Conservation (phyloP, 2,888 invertebrate genomes). For the Ormyrus labotus region DNA sequence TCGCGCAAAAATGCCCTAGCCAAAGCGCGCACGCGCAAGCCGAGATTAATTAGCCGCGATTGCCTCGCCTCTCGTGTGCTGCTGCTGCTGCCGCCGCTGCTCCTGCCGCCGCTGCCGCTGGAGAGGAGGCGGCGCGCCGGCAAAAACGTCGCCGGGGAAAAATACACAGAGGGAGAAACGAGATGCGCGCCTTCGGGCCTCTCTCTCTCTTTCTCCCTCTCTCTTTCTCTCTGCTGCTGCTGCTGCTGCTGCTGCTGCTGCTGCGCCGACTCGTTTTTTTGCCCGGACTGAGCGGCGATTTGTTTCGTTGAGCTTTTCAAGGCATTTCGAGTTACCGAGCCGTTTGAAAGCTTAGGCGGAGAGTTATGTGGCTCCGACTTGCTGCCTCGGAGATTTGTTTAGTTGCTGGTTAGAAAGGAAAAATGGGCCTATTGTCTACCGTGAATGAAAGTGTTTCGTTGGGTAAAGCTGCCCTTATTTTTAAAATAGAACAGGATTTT, state of each 20-base stretch:
- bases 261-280: neutral
- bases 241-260: neutral
- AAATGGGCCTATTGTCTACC: no score
- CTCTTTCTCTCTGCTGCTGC: no score
- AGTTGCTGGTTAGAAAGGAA: no score
- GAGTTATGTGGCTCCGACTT: neutral
- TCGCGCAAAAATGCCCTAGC: slow-evolving; percentile 1
- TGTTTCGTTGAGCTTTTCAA: slow-evolving; percentile 9
- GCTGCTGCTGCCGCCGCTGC: no score
- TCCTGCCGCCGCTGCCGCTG: neutral
- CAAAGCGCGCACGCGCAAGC: slow-evolving; percentile 38
- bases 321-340: neutral
- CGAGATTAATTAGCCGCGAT: slow-evolving; percentile 57
- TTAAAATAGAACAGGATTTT: no score
- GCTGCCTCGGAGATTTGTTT: neutral
- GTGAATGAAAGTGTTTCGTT: no score
- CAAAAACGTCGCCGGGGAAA: neutral
- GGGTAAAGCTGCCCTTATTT: no score
- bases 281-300: neutral
- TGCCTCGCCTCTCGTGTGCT: neutral
- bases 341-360: no score
- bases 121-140: neutral
- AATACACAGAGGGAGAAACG: neutral
- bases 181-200: neutral
- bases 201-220: no score